phyloP scores from a whole-genome alignment of 2,113 vertebrate genomes.

The Garra rufa region DNA sequence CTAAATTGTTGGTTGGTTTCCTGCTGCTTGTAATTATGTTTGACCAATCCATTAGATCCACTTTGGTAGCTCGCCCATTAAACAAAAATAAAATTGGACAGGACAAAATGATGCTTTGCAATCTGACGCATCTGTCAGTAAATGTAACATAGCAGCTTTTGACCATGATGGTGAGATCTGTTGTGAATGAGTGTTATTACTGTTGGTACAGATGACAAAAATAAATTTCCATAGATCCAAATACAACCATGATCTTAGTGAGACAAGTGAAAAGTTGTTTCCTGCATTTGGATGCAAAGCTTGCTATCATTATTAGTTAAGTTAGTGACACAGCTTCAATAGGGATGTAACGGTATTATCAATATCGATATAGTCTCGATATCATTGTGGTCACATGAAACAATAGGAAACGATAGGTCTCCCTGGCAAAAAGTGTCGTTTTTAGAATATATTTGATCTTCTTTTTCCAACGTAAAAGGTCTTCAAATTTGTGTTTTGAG shows the following conservation, averaged over 20 bases:
- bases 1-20: not conserved
- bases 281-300: not conserved
- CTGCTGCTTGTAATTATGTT: not conserved
- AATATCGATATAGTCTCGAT: too few relatives aligned
- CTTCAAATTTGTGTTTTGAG: too few relatives aligned
- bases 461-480: too few relatives aligned
- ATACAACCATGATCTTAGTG: too few relatives aligned
- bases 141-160: not conserved
- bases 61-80: not conserved
- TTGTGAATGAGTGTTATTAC: not conserved
- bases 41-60: slow-evolving; percentile 13
- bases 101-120: not conserved
- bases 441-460: too few relatives aligned
- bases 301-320: not conserved
- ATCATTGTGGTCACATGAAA: too few relatives aligned
- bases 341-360: too few relatives aligned
- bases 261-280: too few relatives aligned
- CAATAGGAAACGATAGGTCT: too few relatives aligned
- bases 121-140: not conserved
- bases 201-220: not conserved
- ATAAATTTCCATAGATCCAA: not conserved
- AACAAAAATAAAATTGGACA: not conserved
- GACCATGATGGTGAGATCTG: not conserved
- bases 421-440: too few relatives aligned
- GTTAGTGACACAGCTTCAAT: too few relatives aligned